Evolutionary conservation across 2,113 vertebrate species (phyloP), one percentile per base, ranked within the genome.

Genomic region (Cavia aperea): DNA sequence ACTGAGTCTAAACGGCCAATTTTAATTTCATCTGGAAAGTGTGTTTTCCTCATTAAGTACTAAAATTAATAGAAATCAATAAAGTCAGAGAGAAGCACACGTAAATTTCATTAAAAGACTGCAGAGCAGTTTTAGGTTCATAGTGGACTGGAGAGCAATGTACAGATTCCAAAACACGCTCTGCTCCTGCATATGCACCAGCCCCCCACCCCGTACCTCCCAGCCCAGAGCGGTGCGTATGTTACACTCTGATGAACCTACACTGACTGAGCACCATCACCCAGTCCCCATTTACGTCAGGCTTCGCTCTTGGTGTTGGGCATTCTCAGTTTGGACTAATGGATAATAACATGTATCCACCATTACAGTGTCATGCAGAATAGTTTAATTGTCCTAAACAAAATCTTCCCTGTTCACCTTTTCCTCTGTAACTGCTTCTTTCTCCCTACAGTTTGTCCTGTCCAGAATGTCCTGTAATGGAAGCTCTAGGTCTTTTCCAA

Each of bases 11-110:
- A 92, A 49, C 1, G 29, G 56, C 0, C 36, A 2, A 79, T 49
- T 87, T 90, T 62, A 89, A 89, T 1, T 75, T 60, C 43, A 81
- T 43, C 65, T 75, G 49, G 63, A 54, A 81, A 75, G 66, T 46
- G 15, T 60, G 4, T 85, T 56, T 85, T 89, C 88, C 68, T 66
- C 90, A 89, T 49, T 86, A 82, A 94, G 49, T 77, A 62, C 54
- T 56, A 56, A 88, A 83, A 79, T 33, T 77, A 89, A 89, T 60
- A 33, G 51, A 75, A 92, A 75, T 70, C 29, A 81, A 60, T 39
- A 77, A 5, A 24, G 21, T 82, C 31, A 62, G n/a, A 23, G 86
- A 58, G 39, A 63, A 51, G 49, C 0, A 88, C 21, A 60, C 24
- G 81, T 6, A 18, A 49, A 18, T 43, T 78, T 49, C 39, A n/a